Conservation (phyloP, 53 echinoderm and acorn worm species). For the Holothuria scabra region DNA sequence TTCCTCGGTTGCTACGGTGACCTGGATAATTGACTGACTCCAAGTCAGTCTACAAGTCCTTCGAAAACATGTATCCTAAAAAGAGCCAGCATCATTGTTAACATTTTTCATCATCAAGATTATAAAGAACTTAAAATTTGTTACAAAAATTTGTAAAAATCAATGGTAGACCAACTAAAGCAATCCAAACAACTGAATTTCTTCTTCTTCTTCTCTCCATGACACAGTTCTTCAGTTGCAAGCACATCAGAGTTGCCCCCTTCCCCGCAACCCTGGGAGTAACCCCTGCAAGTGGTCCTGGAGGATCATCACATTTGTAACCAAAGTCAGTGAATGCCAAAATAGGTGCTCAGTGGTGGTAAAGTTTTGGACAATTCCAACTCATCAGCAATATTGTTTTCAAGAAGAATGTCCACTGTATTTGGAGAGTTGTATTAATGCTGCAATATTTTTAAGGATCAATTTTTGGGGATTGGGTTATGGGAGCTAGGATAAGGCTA, state of each 20-base stretch:
- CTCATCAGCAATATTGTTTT: conserved; percentile 58
- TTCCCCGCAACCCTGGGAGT: conserved; percentile 99
- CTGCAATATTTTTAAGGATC: conserved; percentile 46
- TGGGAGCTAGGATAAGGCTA: too few species aligned
- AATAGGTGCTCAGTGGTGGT: conserved; percentile 37
- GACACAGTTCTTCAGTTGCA: conserved; percentile 99
- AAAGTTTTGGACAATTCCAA: conserved; percentile 24
- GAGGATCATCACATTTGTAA: background rate
- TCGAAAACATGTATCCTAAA: too few species aligned
- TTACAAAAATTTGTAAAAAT: background rate
- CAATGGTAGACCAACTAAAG: background rate
- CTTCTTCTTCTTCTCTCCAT: conserved; percentile 34
- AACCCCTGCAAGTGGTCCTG: background rate
- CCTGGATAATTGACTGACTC: too few species aligned
- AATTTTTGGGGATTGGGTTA: background rate
- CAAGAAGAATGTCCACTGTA: conserved; percentile 37
- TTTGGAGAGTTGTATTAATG: conserved; percentile 36
- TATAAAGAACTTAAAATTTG: background rate
- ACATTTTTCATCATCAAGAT: too few species aligned
- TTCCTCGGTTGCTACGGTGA: too few species aligned
- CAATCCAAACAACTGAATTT: background rate
- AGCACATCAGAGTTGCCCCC: conserved; percentile 99
- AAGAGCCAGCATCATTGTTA: too few species aligned
- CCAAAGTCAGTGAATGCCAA: conserved; percentile 33
- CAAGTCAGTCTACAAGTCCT: too few species aligned